Evolutionary conservation across 2,113 vertebrate species (phyloP).

Genomic region (Mastomys coucha): DNA sequence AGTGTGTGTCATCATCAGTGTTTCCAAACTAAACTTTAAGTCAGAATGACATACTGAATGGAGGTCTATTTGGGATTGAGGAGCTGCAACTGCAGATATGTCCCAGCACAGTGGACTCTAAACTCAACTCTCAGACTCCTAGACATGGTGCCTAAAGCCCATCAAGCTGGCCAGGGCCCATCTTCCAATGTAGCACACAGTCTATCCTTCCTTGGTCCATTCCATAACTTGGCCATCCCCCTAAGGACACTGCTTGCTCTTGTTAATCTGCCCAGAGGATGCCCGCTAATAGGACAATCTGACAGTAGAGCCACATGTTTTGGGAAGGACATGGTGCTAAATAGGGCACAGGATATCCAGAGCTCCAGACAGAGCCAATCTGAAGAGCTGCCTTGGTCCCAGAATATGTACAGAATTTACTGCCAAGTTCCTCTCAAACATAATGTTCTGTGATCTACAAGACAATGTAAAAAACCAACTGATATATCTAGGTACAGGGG

Average conservation of each 20-base stretch:
- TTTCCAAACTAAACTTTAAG: not conserved
- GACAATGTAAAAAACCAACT: not conserved
- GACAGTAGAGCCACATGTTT: not conserved
- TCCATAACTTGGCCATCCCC: not conserved
- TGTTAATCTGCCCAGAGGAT: not conserved
- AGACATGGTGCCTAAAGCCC: not conserved
- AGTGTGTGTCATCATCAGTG: not conserved
- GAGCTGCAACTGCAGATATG: not conserved
- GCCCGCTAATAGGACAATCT: not conserved
- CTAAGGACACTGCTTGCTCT: not conserved
- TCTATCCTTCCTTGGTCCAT: not conserved
- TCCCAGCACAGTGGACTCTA: not conserved
- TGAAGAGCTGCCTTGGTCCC: not conserved
- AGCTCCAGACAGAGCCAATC: not conserved
- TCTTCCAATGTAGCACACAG: not conserved
- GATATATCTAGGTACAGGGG: not conserved
- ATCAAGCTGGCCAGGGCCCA: not conserved
- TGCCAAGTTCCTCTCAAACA: not conserved
- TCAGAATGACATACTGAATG: not conserved
- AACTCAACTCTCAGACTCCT: not conserved
- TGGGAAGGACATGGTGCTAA: not conserved
- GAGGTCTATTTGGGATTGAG: not conserved
- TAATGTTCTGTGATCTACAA: not conserved
- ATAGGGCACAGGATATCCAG: not conserved
- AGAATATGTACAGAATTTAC: not conserved